A percentile compares a stretch with the other conserved stretches of the same genome.
These are phyloP conservation scores for Zaprionus capensis DNA, from an alignment of 1,140 invertebrate species.

Conservation along the genomic window DNA sequence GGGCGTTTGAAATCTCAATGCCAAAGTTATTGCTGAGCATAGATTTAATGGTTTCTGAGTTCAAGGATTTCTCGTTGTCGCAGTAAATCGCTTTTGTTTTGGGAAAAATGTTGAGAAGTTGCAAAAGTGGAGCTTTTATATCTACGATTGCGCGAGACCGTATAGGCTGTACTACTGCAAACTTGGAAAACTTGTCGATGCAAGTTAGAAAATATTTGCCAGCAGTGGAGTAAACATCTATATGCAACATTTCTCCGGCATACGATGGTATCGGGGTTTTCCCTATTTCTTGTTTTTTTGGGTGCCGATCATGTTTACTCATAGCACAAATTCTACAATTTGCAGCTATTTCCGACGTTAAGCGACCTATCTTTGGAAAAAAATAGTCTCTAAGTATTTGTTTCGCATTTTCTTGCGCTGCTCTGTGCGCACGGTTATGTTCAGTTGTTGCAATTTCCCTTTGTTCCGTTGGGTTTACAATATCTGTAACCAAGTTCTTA, in stretches of 20 bases:
- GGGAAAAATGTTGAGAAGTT: too few relatives aligned
- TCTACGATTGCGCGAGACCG: too few relatives aligned
- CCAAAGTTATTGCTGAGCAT: constrained; percentile 8
- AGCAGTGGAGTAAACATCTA: too few relatives aligned
- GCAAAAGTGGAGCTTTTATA: too few relatives aligned
- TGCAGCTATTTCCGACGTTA: not conserved
- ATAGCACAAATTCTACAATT: not conserved
- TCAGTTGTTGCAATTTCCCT: too few relatives aligned
- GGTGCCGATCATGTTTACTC: not conserved
- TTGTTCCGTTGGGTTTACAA: too few relatives aligned
- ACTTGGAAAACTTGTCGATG: not conserved
- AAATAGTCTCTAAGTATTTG: not conserved
- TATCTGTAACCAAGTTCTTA: not conserved
- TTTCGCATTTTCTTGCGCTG: not conserved
- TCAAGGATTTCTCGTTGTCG: not conserved
- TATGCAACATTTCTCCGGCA: too few relatives aligned
- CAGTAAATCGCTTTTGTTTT: too few relatives aligned
- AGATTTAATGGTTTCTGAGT: not conserved
- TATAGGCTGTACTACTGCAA: too few relatives aligned
- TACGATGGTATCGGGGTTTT: too few relatives aligned
- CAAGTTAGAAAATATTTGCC: too few relatives aligned
- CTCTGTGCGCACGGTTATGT: too few relatives aligned
- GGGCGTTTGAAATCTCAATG: constrained; percentile 20
- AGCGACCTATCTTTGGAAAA: not conserved
- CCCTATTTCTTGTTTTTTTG: not conserved